These are phyloP conservation scores for Torymus auratus DNA, from an alignment of 2,888 invertebrate species.

Conservation along the genomic window DNA sequence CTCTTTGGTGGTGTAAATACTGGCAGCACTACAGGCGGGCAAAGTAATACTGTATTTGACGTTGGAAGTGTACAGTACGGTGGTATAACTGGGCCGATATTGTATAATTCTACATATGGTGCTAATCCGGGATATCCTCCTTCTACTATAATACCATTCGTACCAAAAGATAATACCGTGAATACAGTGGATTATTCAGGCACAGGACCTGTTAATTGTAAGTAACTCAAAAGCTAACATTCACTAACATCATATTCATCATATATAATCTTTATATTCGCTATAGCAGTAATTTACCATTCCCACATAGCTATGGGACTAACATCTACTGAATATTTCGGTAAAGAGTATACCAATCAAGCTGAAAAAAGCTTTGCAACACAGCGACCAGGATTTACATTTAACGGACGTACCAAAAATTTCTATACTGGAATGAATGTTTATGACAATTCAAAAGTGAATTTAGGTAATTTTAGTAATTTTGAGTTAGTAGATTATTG, in stretches of 20 bases:
- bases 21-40: neutral
- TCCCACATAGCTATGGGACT: constrained; percentile 55
- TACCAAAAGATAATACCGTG: constrained; percentile 32
- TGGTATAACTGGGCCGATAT: constrained; percentile 25
- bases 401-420: constrained; percentile 18
- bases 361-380: constrained; percentile 52
- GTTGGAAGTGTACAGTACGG: constrained; percentile 37
- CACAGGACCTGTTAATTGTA: constrained; percentile 56
- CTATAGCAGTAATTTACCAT: constrained; percentile 57
- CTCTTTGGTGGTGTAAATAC: constrained; percentile 6
- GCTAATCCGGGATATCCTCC: constrained; percentile 46
- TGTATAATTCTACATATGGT: constrained; percentile 51
- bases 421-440: constrained; percentile 37
- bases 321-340: constrained; percentile 50
- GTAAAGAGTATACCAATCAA: constrained; percentile 57
- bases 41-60: constrained; percentile 26
- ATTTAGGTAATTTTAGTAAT: constrained; percentile 49
- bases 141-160: constrained; percentile 53
- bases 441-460: constrained; percentile 50
- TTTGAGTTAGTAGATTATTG: neutral
- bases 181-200: neutral
- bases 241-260: constrained; percentile 20
- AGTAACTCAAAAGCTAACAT: constrained; percentile 15
- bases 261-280: constrained; percentile 45
- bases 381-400: constrained; percentile 42